Conservation (phyloP, 2,113 vertebrate genomes). For the Vulpes lagopus region DNA sequence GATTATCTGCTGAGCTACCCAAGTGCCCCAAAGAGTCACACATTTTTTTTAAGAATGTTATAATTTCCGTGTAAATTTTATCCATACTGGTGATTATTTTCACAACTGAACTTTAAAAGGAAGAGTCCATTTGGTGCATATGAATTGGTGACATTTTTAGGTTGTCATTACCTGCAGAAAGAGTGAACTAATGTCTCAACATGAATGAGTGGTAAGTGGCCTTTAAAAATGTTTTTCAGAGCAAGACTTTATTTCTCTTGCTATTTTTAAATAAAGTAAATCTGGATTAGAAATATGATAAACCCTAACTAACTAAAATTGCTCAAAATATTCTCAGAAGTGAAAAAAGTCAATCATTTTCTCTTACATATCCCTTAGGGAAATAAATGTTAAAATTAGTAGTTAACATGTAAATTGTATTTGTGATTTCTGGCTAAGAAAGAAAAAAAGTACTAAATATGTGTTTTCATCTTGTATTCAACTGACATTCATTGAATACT, state of each 20-base stretch:
- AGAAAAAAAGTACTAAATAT: neutral
- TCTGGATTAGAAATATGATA: slow-evolving; percentile 25
- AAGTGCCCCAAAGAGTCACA: neutral
- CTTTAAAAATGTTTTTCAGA: slow-evolving; percentile 64
- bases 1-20: too few relatives aligned
- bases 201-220: slow-evolving; percentile 48
- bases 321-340: slow-evolving; percentile 33
- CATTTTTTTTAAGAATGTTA: neutral
- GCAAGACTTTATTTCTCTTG: neutral
- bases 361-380: neutral
- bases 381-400: neutral
- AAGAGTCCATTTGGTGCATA: slow-evolving; percentile 31
- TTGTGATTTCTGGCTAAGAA: slow-evolving; percentile 51
- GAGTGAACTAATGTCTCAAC: slow-evolving; percentile 30
- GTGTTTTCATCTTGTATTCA: neutral
- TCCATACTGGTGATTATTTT: slow-evolving; percentile 50
- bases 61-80: neutral
- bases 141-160: slow-evolving; percentile 75
- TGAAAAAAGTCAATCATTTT: slow-evolving; percentile 29
- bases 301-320: neutral
- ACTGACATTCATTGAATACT: neutral
- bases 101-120: slow-evolving; percentile 61
- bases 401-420: slow-evolving; percentile 49
- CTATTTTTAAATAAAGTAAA: slow-evolving; percentile 54
- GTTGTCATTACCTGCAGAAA: slow-evolving; percentile 67